phyloP scores from a whole-genome alignment of 2,113 vertebrate species.

The Pristiophorus japonicus region DNA sequence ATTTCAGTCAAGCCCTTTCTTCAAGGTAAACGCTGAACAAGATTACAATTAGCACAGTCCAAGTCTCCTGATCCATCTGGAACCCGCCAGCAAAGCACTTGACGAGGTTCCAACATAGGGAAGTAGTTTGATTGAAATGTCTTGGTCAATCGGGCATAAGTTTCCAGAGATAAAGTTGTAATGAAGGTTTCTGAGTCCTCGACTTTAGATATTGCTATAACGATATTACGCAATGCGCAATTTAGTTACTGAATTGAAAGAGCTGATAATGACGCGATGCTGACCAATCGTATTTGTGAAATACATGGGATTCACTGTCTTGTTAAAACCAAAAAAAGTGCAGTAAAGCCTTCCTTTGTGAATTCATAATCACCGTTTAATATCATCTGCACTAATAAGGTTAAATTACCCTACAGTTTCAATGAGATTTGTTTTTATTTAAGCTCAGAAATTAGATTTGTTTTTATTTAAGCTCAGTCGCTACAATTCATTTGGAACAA shows the following conservation, averaged over 20 bases:
- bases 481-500: neutral
- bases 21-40: neutral
- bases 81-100: slow-evolving; percentile 38
- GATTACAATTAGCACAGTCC: slow-evolving; percentile 44
- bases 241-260: neutral
- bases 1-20: neutral
- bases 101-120: neutral
- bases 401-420: neutral
- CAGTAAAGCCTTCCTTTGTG: neutral
- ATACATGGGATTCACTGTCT: neutral
- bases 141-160: neutral
- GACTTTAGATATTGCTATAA: neutral
- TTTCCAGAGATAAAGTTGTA: neutral
- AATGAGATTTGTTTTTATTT: neutral
- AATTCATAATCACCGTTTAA: neutral
- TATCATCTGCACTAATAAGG: neutral
- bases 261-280: neutral
- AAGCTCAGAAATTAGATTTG: neutral
- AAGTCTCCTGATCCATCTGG: slow-evolving; percentile 44
- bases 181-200: neutral
- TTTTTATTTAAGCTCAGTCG: neutral
- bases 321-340: neutral
- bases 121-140: neutral
- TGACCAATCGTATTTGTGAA: neutral
- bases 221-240: slow-evolving; percentile 16